Percentiles rank a stretch among this genome's conserved stretches.
Conservation (phyloP, 2,888 invertebrate species). For the Sinotaia quadrata region DNA sequence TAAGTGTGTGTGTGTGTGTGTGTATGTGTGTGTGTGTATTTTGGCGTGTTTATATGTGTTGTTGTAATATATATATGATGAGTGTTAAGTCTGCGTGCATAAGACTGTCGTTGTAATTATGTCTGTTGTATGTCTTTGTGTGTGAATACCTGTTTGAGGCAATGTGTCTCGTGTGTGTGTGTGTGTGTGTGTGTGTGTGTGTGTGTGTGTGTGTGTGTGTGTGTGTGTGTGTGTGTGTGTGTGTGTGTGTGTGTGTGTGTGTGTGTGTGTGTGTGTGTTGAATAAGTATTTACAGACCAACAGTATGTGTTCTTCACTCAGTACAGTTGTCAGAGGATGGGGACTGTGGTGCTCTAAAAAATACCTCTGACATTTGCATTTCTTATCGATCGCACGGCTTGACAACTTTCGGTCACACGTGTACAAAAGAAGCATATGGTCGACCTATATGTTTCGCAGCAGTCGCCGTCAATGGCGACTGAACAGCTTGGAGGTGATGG, state of each 20-base stretch:
- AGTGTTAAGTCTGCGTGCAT: no score
- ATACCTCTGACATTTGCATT: no score
- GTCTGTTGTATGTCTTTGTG: neutral
- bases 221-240: neutral
- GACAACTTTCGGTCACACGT: no score
- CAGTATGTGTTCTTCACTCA: no score
- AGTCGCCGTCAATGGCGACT: no score
- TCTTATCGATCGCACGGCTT: no score
- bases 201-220: neutral
- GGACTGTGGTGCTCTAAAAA: no score
- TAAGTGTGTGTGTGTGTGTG: slow-evolving; percentile 27
- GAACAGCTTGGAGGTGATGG: no score
- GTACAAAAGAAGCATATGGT: no score
- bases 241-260: slow-evolving; percentile 12
- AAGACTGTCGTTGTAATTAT: neutral
- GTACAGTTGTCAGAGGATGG: no score
- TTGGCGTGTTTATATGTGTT: neutral
- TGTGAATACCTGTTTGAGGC: neutral
- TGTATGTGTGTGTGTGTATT: slow-evolving; percentile 14
- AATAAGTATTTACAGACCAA: no score
- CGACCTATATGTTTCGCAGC: no score
- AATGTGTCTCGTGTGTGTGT: neutral
- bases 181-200: slow-evolving; percentile 12
- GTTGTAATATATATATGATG: neutral
- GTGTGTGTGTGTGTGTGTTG: slow-evolving; percentile 5